These are phyloP conservation scores for Diorhabda elongata DNA, from an alignment of 1,140 invertebrate species.

Conservation along the genomic window DNA sequence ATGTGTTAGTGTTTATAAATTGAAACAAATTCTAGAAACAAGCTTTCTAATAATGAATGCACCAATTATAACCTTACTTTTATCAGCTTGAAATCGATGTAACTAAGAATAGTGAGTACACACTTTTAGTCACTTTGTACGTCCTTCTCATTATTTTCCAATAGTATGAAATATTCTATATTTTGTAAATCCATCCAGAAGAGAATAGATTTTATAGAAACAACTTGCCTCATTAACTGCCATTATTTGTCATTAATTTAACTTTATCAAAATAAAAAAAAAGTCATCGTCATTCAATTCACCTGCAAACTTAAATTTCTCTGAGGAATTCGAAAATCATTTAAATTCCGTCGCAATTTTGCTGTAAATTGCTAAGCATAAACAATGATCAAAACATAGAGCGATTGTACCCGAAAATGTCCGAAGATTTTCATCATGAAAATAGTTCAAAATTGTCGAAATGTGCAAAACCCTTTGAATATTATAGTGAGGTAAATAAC, in stretches of 20 bases:
- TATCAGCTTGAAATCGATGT: neutral
- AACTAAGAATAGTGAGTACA: neutral
- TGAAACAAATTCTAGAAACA: too few relatives aligned
- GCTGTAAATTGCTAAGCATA: conserved; percentile 29
- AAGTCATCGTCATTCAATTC: neutral
- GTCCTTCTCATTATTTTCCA: neutral
- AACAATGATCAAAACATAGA: conserved; percentile 47
- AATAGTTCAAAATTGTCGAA: conserved; percentile 42
- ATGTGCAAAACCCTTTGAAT: conserved; percentile 32
- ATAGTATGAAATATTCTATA: neutral
- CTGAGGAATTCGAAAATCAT: neutral
- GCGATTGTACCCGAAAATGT: conserved; percentile 46
- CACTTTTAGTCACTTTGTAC: neutral
- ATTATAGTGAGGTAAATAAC: conserved; percentile 33
- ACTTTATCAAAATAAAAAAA: neutral
- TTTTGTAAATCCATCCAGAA: neutral
- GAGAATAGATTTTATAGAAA: neutral
- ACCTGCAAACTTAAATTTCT: neutral
- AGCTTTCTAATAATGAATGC: too few relatives aligned
- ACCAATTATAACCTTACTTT: too few relatives aligned
- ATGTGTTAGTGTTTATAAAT: too few relatives aligned
- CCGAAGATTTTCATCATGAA: conserved; percentile 45
- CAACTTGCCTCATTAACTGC: neutral
- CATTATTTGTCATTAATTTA: neutral
- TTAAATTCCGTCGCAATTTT: conserved; percentile 11